Evolutionary conservation across 2,113 vertebrate genomes (phyloP).

Genomic region (Bos taurus): ARS-UCD2.0 NC_037336.1:40982501-40983000

Average conservation of each 20-base stretch:
- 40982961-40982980: constrained; percentile 24
- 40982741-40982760: background rate
- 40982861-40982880: background rate
- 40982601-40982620: background rate
- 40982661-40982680: background rate
- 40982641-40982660: background rate
- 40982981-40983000: background rate
- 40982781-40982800: background rate
- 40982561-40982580: background rate
- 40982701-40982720: background rate
- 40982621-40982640: background rate
- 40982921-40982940: background rate
- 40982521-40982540: background rate
- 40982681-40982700: background rate
- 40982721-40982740: background rate
- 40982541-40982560: background rate
- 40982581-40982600: background rate
- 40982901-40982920: constrained; percentile 1
- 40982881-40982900: constrained; percentile 8
- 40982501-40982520: background rate
- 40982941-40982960: constrained; percentile 10
- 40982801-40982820: background rate
- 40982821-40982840: background rate
- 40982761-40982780: background rate
- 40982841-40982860: background rate